These are phyloP conservation scores for Monochamus alternatus DNA, from an alignment of 2,888 invertebrate genomes.

Conservation along the genomic window DNA sequence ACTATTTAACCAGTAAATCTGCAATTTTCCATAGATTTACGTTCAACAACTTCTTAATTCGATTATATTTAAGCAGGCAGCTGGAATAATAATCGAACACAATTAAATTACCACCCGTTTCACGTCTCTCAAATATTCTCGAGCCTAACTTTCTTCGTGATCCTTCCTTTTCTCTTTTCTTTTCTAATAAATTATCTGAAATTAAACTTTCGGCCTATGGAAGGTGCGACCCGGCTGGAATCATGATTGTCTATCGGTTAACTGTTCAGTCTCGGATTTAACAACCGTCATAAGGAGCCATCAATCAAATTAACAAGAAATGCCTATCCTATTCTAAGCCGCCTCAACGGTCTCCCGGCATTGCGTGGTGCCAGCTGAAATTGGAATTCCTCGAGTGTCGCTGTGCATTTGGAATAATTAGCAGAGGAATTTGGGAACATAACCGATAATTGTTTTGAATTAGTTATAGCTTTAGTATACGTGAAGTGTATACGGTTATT, in stretches of 20 bases:
- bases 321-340: neutral
- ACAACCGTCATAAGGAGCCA: neutral
- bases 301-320: neutral
- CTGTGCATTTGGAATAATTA: neutral
- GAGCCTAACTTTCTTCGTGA: neutral
- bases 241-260: neutral
- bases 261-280: neutral
- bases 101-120: neutral
- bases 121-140: neutral
- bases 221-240: neutral
- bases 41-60: too few species aligned
- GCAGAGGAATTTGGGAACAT: neutral
- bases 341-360: neutral
- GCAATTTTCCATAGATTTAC: too few species aligned
- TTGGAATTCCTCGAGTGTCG: neutral
- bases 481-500: too few species aligned
- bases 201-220: neutral
- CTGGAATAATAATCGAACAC: neutral
- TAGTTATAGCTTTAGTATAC: neutral
- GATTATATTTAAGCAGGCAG: neutral
- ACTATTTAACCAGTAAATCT: too few species aligned
- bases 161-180: neutral
- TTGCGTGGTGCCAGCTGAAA: neutral
- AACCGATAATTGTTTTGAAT: conserved; percentile 1
- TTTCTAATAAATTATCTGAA: neutral